Percentiles rank a stretch among this genome's conserved stretches.
Conservation (phyloP, 2,113 vertebrate genomes). For the Cyanoramphus novaezelandiae region DNA sequence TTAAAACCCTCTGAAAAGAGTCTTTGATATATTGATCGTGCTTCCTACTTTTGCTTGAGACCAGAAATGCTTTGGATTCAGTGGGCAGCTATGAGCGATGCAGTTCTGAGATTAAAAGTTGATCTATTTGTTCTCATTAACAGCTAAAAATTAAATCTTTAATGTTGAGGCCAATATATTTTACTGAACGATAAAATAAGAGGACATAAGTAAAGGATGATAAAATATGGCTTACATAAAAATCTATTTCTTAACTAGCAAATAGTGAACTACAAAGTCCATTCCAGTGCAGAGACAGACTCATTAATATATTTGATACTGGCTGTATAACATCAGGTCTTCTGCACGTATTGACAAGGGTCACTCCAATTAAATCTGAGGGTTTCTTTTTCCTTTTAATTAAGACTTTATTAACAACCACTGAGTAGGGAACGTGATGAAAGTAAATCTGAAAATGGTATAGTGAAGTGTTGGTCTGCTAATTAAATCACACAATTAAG, state of each 20-base stretch:
- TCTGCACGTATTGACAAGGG: not conserved
- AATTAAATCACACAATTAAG: slow-evolving; percentile 42
- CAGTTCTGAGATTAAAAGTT: not conserved
- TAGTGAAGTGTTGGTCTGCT: slow-evolving; percentile 28
- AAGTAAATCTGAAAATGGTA: slow-evolving; percentile 17
- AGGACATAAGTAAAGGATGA: not conserved
- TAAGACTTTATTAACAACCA: slow-evolving; percentile 22
- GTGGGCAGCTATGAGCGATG: not conserved
- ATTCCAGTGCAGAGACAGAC: not conserved
- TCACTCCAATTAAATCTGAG: slow-evolving; percentile 44
- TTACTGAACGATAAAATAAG: not conserved
- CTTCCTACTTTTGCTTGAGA: not conserved
- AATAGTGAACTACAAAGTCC: not conserved
- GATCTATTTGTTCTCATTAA: not conserved
- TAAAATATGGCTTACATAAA: not conserved
- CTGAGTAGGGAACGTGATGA: not conserved
- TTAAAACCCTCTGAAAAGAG: not conserved
- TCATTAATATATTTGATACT: not conserved
- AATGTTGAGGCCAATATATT: not conserved
- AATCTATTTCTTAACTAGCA: not conserved
- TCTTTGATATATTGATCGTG: no score
- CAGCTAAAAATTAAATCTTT: not conserved
- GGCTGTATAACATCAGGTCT: not conserved
- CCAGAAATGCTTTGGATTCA: not conserved
- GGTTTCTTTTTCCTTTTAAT: not conserved